Conservation (phyloP, 2,888 invertebrate genomes). For the Drosophila longiperda region DNA sequence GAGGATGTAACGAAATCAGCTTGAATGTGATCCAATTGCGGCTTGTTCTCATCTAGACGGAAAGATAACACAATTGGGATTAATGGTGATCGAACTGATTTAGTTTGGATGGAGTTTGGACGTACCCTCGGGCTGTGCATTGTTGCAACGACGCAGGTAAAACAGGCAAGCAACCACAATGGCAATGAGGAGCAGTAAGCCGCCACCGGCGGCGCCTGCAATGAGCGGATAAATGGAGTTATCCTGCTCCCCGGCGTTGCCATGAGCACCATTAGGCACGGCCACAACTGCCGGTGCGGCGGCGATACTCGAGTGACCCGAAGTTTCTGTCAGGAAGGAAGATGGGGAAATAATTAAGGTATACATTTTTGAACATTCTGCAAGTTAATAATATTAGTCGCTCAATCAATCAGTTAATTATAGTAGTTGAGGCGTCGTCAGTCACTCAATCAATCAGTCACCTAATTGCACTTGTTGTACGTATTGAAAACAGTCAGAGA, state of each 20-base stretch:
- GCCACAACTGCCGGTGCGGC: conserved; percentile 72
- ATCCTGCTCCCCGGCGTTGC: conserved; percentile 63
- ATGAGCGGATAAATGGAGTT: conserved; percentile 83
- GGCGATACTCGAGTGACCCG: conserved; percentile 44
- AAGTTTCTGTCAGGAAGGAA: conserved; percentile 10
- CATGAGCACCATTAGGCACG: conserved; percentile 51
- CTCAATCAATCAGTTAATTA: neutral
- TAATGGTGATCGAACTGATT: neutral
- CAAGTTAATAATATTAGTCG: neutral
- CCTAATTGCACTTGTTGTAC: neutral
- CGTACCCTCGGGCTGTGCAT: conserved; percentile 82
- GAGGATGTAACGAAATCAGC: conserved; percentile 83
- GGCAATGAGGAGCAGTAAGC: conserved; percentile 80
- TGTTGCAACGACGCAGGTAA: conserved; percentile 80
- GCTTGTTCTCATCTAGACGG: conserved; percentile 83
- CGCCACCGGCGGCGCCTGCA: conserved; percentile 83
- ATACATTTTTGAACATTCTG: neutral
- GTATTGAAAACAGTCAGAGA: neutral
- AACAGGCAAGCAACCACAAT: conserved; percentile 82
- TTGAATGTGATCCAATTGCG: conserved; percentile 85
- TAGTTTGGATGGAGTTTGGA: neutral
- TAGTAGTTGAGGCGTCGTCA: neutral
- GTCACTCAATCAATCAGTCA: neutral
- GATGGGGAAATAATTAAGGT: neutral
- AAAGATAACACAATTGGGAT: neutral